phyloP scores from a whole-genome alignment of 2,113 vertebrate genomes.

The Balaenoptera acutorostrata region DNA sequence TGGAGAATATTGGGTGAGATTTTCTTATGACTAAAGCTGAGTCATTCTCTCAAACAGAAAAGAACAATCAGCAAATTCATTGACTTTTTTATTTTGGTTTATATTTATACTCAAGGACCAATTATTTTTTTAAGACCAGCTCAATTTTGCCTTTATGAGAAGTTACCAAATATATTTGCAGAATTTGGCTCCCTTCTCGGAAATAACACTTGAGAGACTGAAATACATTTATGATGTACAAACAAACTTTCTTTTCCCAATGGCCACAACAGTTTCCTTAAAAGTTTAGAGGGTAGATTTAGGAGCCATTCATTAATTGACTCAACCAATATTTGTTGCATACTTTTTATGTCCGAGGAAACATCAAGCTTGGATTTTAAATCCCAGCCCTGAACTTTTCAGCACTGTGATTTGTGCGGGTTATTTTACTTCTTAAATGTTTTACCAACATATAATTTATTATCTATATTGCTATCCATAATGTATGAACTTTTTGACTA shows the following conservation, averaged over 20 bases:
- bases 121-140: not conserved
- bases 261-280: not conserved
- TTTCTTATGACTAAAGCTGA: slow-evolving; percentile 13
- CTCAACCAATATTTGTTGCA: not conserved
- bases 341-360: not conserved
- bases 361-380: not conserved
- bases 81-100: slow-evolving; percentile 13
- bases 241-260: slow-evolving; percentile 8
- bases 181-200: not conserved
- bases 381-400: not conserved
- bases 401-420: not conserved
- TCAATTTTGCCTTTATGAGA: slow-evolving; percentile 22
- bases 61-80: not conserved
- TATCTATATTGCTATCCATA: not conserved
- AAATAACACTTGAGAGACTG: slow-evolving; percentile 16
- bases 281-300: not conserved
- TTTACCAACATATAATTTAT: not conserved
- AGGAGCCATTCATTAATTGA: not conserved
- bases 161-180: not conserved
- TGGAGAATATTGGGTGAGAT: not conserved
- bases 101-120: not conserved
- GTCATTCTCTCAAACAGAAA: slow-evolving; percentile 42
- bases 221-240: not conserved
- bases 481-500: not conserved
- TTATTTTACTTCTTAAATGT: not conserved